A percentile compares a stretch with the other conserved stretches of the same genome.
Evolutionary conservation across 2,797 vertebrate species (phyloP).

Genomic region (Xyrichtys novacula): DNA sequence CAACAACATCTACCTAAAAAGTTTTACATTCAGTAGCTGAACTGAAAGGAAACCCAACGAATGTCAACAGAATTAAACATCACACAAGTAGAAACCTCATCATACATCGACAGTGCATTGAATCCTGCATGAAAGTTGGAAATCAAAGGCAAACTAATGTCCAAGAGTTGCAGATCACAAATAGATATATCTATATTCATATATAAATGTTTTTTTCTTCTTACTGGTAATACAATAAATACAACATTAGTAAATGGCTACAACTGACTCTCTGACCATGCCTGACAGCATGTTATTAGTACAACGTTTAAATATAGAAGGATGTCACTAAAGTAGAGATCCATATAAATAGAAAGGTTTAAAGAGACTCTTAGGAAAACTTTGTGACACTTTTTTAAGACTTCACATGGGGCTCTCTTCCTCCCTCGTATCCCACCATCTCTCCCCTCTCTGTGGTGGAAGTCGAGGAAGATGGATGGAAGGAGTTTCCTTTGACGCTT

Average conservation of each 20-base stretch:
- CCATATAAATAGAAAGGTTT: conserved; percentile 83
- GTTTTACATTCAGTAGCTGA: conserved; percentile 86
- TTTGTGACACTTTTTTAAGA: conserved; percentile 57
- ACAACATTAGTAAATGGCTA: conserved; percentile 87
- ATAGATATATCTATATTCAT: conserved; percentile 83
- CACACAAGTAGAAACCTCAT: conserved; percentile 81
- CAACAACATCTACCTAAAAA: conserved; percentile 84
- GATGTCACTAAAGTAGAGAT: conserved; percentile 82
- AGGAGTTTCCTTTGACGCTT: conserved; percentile 58
- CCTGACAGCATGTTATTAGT: conserved; percentile 85
- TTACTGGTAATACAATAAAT: conserved; percentile 86
- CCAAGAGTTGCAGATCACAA: conserved; percentile 85
- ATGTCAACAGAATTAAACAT: conserved; percentile 75
- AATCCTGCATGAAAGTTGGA: conserved; percentile 73
- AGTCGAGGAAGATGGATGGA: conserved; percentile 64
- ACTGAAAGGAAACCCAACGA: conserved; percentile 71
- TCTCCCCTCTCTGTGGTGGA: conserved; percentile 7
- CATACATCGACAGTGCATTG: conserved; percentile 76
- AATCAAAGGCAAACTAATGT: conserved; percentile 79
- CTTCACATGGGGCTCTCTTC: conserved; percentile 22
- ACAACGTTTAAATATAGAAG: conserved; percentile 85
- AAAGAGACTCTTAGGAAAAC: conserved; percentile 83
- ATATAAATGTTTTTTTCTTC: conserved; percentile 81
- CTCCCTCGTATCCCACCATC: not conserved
- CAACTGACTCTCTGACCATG: conserved; percentile 81